These are phyloP conservation scores for Neodiprion virginianus DNA, from an alignment of 1,140 invertebrate genomes.

Conservation along the genomic window DNA sequence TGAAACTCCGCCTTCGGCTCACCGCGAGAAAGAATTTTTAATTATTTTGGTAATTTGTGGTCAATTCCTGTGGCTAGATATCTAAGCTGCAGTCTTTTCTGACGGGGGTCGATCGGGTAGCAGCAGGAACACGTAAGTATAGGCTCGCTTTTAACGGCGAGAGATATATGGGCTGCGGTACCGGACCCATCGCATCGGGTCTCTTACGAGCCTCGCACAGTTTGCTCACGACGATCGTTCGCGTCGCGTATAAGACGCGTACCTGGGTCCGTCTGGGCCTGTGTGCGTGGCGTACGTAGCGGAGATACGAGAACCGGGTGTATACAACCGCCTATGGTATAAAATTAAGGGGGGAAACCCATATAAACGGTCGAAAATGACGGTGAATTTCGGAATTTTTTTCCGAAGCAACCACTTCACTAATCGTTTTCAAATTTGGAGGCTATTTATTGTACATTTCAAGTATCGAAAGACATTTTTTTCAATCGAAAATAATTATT, in stretches of 20 bases:
- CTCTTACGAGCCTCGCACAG: constrained; percentile 8
- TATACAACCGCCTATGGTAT: constrained; percentile 34
- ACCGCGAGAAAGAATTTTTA: constrained; percentile 48
- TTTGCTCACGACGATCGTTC: background rate
- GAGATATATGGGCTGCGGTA: constrained; percentile 41
- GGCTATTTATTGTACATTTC: no score
- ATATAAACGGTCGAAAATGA: no score
- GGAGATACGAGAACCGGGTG: background rate
- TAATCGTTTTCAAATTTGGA: no score
- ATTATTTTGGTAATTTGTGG: constrained; percentile 60
- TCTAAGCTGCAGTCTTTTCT: constrained; percentile 9
- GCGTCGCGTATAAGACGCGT: background rate
- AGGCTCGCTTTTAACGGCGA: constrained; percentile 41
- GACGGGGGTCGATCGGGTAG: constrained; percentile 44
- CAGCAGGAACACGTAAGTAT: constrained; percentile 60
- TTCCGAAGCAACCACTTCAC: no score
- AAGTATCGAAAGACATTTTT: no score
- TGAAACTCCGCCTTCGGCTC: background rate
- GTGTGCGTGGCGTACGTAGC: constrained; percentile 1
- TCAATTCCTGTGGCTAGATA: constrained; percentile 34
- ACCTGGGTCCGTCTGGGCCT: background rate
- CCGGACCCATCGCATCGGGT: constrained; percentile 23
- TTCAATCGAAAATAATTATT: no score
- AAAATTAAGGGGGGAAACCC: no score
- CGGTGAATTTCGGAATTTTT: no score